Percentiles rank a stretch among this genome's conserved stretches.
These are phyloP conservation scores for Choristoneura fumiferana DNA, from an alignment of 1,140 invertebrate species.

Conservation along the genomic window DNA sequence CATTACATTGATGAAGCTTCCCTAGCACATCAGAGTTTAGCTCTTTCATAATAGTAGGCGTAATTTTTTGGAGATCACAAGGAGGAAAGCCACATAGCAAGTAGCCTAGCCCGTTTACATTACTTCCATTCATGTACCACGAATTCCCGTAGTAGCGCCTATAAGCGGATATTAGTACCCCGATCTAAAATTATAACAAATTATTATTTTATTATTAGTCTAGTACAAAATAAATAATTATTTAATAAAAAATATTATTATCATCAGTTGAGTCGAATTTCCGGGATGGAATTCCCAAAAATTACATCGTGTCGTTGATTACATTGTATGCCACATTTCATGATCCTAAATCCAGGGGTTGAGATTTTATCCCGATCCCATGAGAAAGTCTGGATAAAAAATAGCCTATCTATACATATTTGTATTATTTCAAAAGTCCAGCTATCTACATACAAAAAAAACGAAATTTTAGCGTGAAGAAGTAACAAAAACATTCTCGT, in stretches of 20 bases:
- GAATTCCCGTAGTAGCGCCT: conserved; percentile 54
- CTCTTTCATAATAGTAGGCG: conserved; percentile 48
- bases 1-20: conserved; percentile 48
- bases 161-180: conserved; percentile 59
- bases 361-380: too few relatives aligned
- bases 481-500: too few relatives aligned
- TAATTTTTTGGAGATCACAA: conserved; percentile 48
- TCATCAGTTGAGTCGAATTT: too few relatives aligned
- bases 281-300: too few relatives aligned
- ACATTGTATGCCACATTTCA: too few relatives aligned
- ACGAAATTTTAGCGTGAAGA: too few relatives aligned
- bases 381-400: too few relatives aligned
- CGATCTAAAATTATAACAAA: conserved; percentile 42
- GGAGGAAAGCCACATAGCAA: conserved; percentile 61
- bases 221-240: not conserved
- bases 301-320: too few relatives aligned
- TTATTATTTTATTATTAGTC: not conserved
- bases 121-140: conserved; percentile 48
- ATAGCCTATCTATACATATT: too few relatives aligned
- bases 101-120: conserved; percentile 62
- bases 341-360: too few relatives aligned
- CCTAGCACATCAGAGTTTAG: conserved; percentile 48
- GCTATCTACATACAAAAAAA: too few relatives aligned
- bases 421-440: too few relatives aligned
- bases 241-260: conserved; percentile 11